These are phyloP conservation scores for Cheilinus undulatus DNA, from an alignment of 2,113 vertebrate species.

Conservation along the genomic window DNA sequence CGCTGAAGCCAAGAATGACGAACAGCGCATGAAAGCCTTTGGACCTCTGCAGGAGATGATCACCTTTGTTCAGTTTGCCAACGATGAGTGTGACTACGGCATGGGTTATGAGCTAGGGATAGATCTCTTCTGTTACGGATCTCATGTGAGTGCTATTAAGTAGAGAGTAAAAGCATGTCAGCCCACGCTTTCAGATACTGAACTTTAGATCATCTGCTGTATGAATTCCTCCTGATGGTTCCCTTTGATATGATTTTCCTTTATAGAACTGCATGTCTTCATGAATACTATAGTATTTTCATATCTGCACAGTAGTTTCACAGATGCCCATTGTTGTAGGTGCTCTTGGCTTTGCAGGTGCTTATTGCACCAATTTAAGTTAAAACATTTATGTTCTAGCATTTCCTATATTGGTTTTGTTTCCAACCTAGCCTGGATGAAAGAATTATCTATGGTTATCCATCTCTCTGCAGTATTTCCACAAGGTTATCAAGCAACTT, in stretches of 20 bases:
- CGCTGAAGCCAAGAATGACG: slow-evolving; percentile 89
- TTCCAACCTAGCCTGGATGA: too few species aligned
- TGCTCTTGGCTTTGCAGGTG: background rate
- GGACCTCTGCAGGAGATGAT: slow-evolving; percentile 95
- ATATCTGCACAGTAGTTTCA: too few species aligned
- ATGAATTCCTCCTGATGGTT: too few species aligned
- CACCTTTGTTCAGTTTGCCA: slow-evolving; percentile 97
- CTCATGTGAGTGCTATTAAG: slow-evolving; percentile 87
- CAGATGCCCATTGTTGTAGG: too few species aligned
- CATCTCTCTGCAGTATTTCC: slow-evolving; percentile 89
- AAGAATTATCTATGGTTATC: slow-evolving; percentile 1
- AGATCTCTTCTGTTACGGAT: slow-evolving; percentile 96
- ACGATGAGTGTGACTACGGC: slow-evolving; percentile 98
- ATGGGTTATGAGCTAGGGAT: slow-evolving; percentile 97
- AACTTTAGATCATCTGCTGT: too few species aligned
- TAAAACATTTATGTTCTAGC: too few species aligned
- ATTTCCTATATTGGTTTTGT: too few species aligned
- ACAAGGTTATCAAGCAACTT: slow-evolving; percentile 93
- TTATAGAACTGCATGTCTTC: too few species aligned
- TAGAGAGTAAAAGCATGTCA: background rate
- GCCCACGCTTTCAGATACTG: too few species aligned
- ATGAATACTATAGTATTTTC: too few species aligned
- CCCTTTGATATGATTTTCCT: too few species aligned
- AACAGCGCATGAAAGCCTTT: slow-evolving; percentile 92
- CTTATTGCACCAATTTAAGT: background rate